Evolutionary conservation across 2,113 vertebrate species (phyloP).

Genomic region (Seriola quinqueradiata): DNA sequence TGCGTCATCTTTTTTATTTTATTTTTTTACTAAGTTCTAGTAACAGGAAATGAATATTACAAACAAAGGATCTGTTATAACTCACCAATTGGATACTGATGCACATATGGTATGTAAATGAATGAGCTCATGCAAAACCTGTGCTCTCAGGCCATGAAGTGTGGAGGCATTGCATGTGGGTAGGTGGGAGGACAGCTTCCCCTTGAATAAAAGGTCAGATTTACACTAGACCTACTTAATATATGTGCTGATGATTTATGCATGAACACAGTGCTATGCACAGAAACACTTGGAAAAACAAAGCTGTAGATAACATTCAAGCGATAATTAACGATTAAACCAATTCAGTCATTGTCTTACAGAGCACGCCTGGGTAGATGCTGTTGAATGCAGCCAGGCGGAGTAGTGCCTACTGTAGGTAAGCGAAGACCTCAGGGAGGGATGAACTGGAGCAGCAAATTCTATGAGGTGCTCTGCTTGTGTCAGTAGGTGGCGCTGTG

Average conservation of each 20-base stretch:
- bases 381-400: not conserved
- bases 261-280: not conserved
- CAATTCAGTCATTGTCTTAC: no score
- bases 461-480: not conserved
- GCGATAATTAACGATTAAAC: not conserved
- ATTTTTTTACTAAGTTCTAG: not conserved
- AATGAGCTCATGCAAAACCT: not conserved
- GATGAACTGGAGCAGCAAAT: constrained; percentile 8
- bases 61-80: not conserved
- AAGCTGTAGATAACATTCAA: not conserved
- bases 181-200: constrained; percentile 10
- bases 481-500: constrained; percentile 64
- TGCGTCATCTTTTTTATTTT: not conserved
- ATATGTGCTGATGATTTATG: not conserved
- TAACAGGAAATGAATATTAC: not conserved
- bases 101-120: constrained; percentile 1
- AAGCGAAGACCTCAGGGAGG: not conserved
- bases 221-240: not conserved
- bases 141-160: not conserved
- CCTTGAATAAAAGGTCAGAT: constrained; percentile 24
- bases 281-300: not conserved
- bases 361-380: not conserved
- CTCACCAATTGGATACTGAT: not conserved
- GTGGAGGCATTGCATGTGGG: constrained; percentile 4
- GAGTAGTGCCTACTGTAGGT: not conserved